These are phyloP conservation scores for Macrocentrus cingulum DNA, from an alignment of 1,140 invertebrate genomes.

Conservation along the genomic window DNA sequence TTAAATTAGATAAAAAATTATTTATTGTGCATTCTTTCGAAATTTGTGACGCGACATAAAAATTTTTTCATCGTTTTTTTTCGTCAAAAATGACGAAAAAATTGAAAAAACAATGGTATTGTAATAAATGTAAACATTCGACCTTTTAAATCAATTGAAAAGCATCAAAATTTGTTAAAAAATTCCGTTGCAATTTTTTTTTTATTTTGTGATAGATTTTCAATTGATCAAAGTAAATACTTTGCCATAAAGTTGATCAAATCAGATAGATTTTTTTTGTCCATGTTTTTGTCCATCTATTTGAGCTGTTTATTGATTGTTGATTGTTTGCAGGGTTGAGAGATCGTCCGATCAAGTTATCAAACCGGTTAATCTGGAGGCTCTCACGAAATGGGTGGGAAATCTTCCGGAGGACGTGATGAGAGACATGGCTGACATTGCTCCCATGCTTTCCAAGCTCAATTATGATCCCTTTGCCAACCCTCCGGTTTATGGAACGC, in stretches of 20 bases:
- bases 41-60: too few relatives aligned
- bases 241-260: too few relatives aligned
- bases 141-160: too few relatives aligned
- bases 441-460: slow-evolving; percentile 87
- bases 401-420: slow-evolving; percentile 89
- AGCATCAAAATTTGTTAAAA: too few relatives aligned
- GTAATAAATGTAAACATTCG: too few relatives aligned
- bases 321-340: slow-evolving; percentile 77
- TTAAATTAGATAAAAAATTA: too few relatives aligned
- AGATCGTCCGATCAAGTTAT: slow-evolving; percentile 98
- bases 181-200: slow-evolving; percentile 7
- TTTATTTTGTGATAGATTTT: slow-evolving; percentile 1
- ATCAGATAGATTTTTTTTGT: too few relatives aligned
- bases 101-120: too few relatives aligned
- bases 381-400: slow-evolving; percentile 95
- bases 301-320: too few relatives aligned
- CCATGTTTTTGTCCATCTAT: neutral
- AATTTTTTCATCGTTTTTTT: too few relatives aligned
- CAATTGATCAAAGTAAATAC: slow-evolving; percentile 9
- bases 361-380: slow-evolving; percentile 96
- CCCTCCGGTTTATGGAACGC: slow-evolving; percentile 89
- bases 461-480: slow-evolving; percentile 94
- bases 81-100: too few relatives aligned
- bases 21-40: too few relatives aligned
- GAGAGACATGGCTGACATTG: slow-evolving; percentile 85